These are phyloP conservation scores for Enteromius radiatus DNA, from an alignment of 2,797 vertebrate species.

Conservation along the genomic window DNA sequence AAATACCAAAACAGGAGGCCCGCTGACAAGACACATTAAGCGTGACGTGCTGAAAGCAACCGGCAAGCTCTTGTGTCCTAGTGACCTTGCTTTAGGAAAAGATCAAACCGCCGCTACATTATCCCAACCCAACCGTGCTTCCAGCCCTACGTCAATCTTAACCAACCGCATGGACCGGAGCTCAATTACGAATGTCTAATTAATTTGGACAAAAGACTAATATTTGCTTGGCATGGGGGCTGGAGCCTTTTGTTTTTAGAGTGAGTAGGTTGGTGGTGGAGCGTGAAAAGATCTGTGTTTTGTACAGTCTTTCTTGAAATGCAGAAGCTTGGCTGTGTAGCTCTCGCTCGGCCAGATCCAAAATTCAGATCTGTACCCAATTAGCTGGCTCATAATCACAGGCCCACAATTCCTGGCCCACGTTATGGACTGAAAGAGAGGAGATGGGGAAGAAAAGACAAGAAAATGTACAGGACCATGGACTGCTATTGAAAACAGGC, in stretches of 20 bases:
- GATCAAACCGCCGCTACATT: slow-evolving; percentile 20
- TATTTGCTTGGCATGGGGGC: background rate
- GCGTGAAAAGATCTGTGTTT: background rate
- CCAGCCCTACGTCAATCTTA: slow-evolving; percentile 9
- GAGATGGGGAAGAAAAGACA: slow-evolving; percentile 27
- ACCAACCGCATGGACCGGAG: background rate
- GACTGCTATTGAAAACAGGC: slow-evolving; percentile 52
- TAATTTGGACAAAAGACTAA: slow-evolving; percentile 22
- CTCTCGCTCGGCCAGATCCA: slow-evolving; percentile 63
- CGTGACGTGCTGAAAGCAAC: slow-evolving; percentile 36
- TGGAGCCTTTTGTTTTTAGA: slow-evolving; percentile 28
- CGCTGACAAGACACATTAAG: slow-evolving; percentile 50
- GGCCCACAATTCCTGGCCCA: slow-evolving; percentile 71
- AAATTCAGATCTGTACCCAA: slow-evolving; percentile 79
- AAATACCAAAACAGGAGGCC: slow-evolving; percentile 39
- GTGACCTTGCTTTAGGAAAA: slow-evolving; percentile 34
- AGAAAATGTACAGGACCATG: slow-evolving; percentile 36
- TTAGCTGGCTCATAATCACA: slow-evolving; percentile 75
- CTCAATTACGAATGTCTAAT: slow-evolving; percentile 15
- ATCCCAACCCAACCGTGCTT: slow-evolving; percentile 20
- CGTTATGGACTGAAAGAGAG: slow-evolving; percentile 52
- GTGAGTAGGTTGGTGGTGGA: slow-evolving; percentile 15
- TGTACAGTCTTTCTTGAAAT: slow-evolving; percentile 18
- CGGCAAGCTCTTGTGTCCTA: slow-evolving; percentile 20
- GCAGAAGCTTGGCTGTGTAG: slow-evolving; percentile 67